Evolutionary conservation across 2,797 vertebrate species (phyloP).

Genomic region (Hippopotamyrus pictus): DNA sequence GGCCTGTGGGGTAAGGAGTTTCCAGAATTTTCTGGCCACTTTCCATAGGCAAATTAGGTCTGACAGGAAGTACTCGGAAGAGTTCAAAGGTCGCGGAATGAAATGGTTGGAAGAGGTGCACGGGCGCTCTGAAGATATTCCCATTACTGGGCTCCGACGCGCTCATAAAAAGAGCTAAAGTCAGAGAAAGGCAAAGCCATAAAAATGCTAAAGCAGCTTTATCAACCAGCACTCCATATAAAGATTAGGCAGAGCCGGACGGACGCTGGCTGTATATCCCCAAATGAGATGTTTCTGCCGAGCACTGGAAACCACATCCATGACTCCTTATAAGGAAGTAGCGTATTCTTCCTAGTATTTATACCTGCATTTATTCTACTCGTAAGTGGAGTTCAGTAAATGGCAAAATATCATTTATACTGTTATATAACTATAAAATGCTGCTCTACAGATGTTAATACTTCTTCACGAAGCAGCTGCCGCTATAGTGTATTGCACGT

Average conservation of each 20-base stretch:
- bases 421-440: neutral
- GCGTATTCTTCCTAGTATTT: neutral
- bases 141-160: neutral
- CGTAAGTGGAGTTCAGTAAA: neutral
- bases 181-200: conserved; percentile 23
- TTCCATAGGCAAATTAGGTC: neutral
- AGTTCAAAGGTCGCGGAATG: conserved; percentile 1
- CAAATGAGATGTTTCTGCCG: neutral
- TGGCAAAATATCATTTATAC: neutral
- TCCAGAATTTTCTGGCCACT: neutral
- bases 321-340: neutral
- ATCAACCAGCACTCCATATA: conserved; percentile 2
- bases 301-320: neutral
- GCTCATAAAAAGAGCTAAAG: conserved; percentile 13
- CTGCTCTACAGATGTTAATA: neutral
- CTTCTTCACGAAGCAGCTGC: neutral
- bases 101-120: neutral
- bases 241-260: conserved; percentile 7
- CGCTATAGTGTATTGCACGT: neutral
- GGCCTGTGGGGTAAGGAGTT: neutral
- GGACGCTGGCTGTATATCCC: neutral
- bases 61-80: neutral
- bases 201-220: conserved; percentile 15
- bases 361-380: neutral
- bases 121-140: neutral